Evolutionary conservation across 2,888 invertebrate species (phyloP).

Genomic region (Didymodactylos carnosus): DNA sequence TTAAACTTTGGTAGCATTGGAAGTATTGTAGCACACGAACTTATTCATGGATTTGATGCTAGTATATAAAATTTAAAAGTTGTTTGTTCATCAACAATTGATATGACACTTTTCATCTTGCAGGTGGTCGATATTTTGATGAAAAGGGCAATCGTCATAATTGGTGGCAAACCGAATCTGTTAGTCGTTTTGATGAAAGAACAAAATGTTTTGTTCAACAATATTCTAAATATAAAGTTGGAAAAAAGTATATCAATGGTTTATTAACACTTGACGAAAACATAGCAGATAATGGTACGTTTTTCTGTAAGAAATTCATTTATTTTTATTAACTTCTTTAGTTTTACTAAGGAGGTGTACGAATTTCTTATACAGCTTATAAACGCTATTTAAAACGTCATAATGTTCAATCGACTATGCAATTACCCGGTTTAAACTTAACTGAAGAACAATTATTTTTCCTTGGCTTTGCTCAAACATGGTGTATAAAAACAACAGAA

Average conservation of each 20-base stretch:
- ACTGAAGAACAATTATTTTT: slow-evolving; percentile 35
- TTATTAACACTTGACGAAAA: slow-evolving; percentile 32
- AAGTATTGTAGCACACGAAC: slow-evolving; percentile 26
- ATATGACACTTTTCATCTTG: not conserved
- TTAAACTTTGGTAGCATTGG: slow-evolving; percentile 30
- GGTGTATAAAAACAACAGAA: not conserved
- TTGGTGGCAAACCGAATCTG: not conserved
- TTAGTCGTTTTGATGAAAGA: not conserved
- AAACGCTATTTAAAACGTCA: slow-evolving; percentile 21
- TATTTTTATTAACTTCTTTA: not conserved
- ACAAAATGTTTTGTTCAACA: not conserved
- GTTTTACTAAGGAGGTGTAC: slow-evolving; percentile 33
- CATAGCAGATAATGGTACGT: slow-evolving; percentile 16
- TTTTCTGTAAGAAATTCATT: not conserved
- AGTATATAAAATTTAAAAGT: too few species aligned
- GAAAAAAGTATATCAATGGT: slow-evolving; percentile 24
- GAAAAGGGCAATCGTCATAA: not conserved
- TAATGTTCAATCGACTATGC: slow-evolving; percentile 19
- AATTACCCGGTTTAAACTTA: slow-evolving; percentile 31
- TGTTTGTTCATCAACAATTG: too few species aligned
- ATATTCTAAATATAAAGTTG: not conserved
- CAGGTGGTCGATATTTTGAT: not conserved
- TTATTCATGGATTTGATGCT: slow-evolving; percentile 30
- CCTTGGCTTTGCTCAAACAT: slow-evolving; percentile 28
- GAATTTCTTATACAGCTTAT: slow-evolving; percentile 29